Conservation (phyloP, 2,113 vertebrate species). For the Aptenodytes patagonicus region DNA sequence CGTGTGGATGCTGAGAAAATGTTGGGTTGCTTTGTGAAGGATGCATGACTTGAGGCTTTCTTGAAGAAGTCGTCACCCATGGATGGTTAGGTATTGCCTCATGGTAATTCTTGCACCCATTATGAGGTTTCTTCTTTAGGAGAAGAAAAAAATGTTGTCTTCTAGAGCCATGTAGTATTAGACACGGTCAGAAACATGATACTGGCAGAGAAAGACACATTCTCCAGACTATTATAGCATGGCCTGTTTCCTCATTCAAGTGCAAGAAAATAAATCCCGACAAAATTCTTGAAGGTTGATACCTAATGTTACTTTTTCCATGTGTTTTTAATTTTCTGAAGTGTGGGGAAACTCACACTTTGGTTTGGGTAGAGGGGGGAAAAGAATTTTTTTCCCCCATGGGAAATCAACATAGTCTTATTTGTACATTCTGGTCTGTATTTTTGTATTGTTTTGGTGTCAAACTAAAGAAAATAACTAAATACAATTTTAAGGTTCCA, state of each 20-base stretch:
- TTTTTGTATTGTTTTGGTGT: neutral
- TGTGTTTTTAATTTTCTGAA: neutral
- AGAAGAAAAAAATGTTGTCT: neutral
- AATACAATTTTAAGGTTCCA: neutral
- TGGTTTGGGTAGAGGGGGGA: neutral
- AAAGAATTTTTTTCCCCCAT: neutral
- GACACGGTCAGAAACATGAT: neutral
- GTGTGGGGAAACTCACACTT: neutral
- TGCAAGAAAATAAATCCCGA: neutral
- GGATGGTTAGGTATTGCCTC: neutral
- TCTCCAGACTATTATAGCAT: neutral
- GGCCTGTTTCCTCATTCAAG: neutral
- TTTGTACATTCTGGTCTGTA: neutral
- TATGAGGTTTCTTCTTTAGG: neutral
- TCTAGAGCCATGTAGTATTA: neutral
- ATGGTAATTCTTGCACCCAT: neutral
- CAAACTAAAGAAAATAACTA: neutral
- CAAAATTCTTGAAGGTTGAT: fast-evolving
- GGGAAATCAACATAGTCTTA: neutral
- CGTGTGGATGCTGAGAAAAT: neutral
- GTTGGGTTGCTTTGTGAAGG: neutral
- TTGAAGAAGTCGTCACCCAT: fast-evolving
- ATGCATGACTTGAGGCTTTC: neutral
- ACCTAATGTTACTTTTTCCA: neutral
- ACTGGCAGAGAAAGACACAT: neutral